Percentiles rank a stretch among this genome's conserved stretches.
Conservation (phyloP, 2,797 vertebrate genomes). For the Fistularia commersonii region DNA sequence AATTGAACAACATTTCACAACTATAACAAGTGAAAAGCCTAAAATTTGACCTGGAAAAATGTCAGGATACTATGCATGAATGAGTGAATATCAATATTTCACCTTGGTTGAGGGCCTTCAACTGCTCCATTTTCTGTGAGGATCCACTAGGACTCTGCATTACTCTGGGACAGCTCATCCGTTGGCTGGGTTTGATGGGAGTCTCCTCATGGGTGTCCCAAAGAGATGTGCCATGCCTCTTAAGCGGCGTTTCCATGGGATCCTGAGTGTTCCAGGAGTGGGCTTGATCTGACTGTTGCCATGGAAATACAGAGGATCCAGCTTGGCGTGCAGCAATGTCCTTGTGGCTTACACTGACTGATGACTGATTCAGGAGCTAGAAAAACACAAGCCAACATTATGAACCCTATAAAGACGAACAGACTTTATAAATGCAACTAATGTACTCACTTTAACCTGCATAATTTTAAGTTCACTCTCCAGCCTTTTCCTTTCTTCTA, state of each 20-base stretch:
- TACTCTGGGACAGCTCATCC: conserved; percentile 47
- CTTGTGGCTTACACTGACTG: conserved; percentile 80
- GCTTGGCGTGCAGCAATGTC: conserved; percentile 87
- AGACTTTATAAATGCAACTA: neutral
- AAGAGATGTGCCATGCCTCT: conserved; percentile 67
- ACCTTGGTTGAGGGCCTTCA: conserved; percentile 88
- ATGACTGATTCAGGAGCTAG: conserved; percentile 76
- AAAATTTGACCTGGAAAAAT: neutral
- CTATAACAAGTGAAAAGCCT: neutral
- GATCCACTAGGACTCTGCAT: conserved; percentile 55
- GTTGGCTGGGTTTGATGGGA: conserved; percentile 64
- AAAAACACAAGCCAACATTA: conserved; percentile 16
- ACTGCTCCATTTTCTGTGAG: conserved; percentile 74
- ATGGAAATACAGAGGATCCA: conserved; percentile 90
- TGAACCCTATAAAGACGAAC: neutral
- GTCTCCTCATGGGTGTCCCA: conserved; percentile 76
- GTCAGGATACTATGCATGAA: neutral
- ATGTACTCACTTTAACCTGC: conserved; percentile 79
- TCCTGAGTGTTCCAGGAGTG: conserved; percentile 60
- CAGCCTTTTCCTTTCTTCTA: conserved; percentile 84
- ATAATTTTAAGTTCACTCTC: conserved; percentile 83
- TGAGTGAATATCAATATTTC: conserved; percentile 8
- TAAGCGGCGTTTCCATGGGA: conserved; percentile 76
- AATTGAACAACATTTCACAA: no score
- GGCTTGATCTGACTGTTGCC: conserved; percentile 83